Base-by-base conservation (phyloP, 2,888 invertebrate genomes). In the Drosophila kambysellisi region DNA sequence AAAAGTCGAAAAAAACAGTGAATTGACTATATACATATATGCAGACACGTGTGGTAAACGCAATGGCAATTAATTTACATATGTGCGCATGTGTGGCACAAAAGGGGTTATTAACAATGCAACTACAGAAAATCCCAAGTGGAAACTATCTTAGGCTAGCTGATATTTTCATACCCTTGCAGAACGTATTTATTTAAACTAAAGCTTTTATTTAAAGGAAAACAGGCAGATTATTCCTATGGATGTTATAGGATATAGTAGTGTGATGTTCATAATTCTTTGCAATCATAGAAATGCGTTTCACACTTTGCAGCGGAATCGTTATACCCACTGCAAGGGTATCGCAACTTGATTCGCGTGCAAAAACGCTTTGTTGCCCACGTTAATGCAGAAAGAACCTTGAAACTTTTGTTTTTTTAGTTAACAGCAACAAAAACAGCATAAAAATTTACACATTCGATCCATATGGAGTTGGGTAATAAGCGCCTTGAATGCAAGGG, bases 381-480 rank as follows among this genome's bases (percentile, higher is more conserved):
- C 41, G 65, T 71, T 70, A 70, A 74, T 65, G 67, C 74, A 75
- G 67, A 46, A 63, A 60, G 70, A 80, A 74, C 86, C 86, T 86
- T 86, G 88, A 87, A 84, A 84, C 75, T 76, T 81, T 82, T 82
- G 79, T 78, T 56, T 56, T 39, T 39, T 30, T 30, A 30, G 29
- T 85, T 86, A 81, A 80, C 83, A 65, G 72, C 81, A 75, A 76
- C 62, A 72, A 41, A 58, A 41, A 32, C 8, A 20, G 57, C 41
- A 57, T 39, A 56, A n/a, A 80, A 87, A 87, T 87, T 87, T 84
- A 83, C 89, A 89, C 88, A 83, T 88, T 87, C 88, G 87, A 89
- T 87, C 89, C 67, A 69, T 73, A 62, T 39, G 60, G 70, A 83
- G 79, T 88, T 79, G 59, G 76, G 65, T 78, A 76, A 80, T 68